A percentile compares a stretch with the other conserved stretches of the same genome.
Evolutionary conservation across 2,797 vertebrate species (phyloP).

Genomic region (Pygocentrus nattereri): DNA sequence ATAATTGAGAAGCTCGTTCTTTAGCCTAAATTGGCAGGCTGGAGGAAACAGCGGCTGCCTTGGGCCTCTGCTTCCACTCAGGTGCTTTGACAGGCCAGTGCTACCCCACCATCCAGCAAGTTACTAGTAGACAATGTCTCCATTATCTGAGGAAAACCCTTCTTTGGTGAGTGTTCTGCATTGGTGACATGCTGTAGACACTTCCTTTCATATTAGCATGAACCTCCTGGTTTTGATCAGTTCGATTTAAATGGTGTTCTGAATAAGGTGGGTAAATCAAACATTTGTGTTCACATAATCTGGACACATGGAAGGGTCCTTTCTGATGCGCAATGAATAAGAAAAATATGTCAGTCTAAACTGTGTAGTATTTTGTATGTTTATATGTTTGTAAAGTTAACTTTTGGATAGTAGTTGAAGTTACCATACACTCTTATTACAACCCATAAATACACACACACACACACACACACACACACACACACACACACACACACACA

Average conservation of each 20-base stretch:
- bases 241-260: constrained; percentile 2
- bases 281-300: background rate
- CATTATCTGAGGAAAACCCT: constrained; percentile 23
- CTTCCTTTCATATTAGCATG: constrained; percentile 16
- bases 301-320: background rate
- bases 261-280: background rate
- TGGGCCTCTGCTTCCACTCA: constrained; percentile 58
- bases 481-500: no score
- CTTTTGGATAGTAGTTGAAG: background rate
- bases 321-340: background rate
- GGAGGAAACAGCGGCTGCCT: constrained; percentile 61
- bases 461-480: no score
- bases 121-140: constrained; percentile 43
- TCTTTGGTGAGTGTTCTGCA: background rate
- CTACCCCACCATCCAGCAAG: constrained; percentile 44
- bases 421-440: no score
- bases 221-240: constrained; percentile 8
- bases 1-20: constrained; percentile 68
- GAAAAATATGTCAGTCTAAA: background rate
- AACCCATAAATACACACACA: no score
- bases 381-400: no score
- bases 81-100: constrained; percentile 49
- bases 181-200: background rate
- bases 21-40: constrained; percentile 57
- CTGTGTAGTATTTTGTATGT: no score